Base-by-base conservation (phyloP, 2,888 invertebrate genomes). In the Pantelozetes paolii region DNA sequence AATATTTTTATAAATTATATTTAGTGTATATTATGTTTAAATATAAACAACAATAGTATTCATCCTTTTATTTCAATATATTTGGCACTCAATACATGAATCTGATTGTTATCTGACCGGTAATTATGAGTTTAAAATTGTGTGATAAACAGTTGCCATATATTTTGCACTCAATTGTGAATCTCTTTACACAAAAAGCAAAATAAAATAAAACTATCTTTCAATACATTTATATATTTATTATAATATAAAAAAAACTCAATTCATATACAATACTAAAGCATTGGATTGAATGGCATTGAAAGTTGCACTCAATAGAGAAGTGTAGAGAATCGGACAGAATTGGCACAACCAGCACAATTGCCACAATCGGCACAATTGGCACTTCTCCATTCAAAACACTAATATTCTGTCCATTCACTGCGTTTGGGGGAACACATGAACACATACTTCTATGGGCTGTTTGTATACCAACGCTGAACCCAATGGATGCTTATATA, bases 191-290 rank as follows among this genome's bases (percentile, higher is more conserved):
- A 67, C 13, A 20, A 42, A 20, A 11, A 36, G 36, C 5, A 11
- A n/a, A n/a, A n/a, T n/a, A n/a, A n/a, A n/a, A n/a, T n/a, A n/a
- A 40, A 20, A 40, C 67, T 67, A 67, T 67, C 40, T 18, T 6
- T 67, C 42, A n/a, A 67, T 67, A 36, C 40, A 62, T n/a, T n/a
- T n/a, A n/a, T n/a, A n/a, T n/a, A n/a, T n/a, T n/a, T n/a, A n/a
- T n/a, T n/a, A n/a, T n/a, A n/a, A n/a, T n/a, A 32, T 67, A 67
- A 67, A 40, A 67, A 67, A 67, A 67, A 40, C 67, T 42, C 23
- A 20, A 67, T 67, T 67, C 67, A 67, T 13, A 67, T 67, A 67
- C 13, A 20, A 67, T n/a, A 23, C 8, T 9, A n/a, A n/a, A 20
- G 32, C 62, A 1, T 62, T 62, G 23, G 28, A 62, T 36, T 62